Percentiles rank a stretch among this genome's conserved stretches.
Conservation (phyloP, 2,888 invertebrate species). For the Dromius quadrimaculatus region DNA sequence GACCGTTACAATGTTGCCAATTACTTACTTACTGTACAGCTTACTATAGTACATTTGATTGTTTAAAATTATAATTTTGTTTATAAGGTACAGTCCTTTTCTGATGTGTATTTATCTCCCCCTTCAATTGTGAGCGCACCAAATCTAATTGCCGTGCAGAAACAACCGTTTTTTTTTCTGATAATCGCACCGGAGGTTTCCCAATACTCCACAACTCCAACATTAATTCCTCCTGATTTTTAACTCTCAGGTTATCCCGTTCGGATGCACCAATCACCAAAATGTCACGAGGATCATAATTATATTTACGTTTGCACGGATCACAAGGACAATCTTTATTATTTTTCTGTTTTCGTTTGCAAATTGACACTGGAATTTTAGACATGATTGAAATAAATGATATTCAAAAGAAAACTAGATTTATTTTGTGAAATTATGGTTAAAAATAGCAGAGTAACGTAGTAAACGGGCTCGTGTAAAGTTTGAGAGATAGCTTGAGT, state of each 20-base stretch:
- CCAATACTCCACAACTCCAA: not conserved
- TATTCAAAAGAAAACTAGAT: no score
- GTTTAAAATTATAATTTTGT: not conserved
- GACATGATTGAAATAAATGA: not conserved
- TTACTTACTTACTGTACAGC: no score
- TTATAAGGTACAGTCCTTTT: not conserved
- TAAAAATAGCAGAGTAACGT: no score
- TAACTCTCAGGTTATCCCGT: not conserved
- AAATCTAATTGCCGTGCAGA: not conserved
- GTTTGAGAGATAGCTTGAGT: slow-evolving; percentile 27
- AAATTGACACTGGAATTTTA: not conserved
- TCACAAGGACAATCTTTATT: no score
- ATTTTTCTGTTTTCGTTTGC: no score
- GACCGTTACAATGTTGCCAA: no score
- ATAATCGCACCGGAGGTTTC: not conserved
- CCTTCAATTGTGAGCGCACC: not conserved
- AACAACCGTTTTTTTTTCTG: not conserved
- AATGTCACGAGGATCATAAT: not conserved
- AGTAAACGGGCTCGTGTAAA: slow-evolving; percentile 6
- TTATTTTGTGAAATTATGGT: no score
- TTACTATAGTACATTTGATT: no score
- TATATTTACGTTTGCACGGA: not conserved
- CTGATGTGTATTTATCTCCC: not conserved
- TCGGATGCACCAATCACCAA: not conserved
- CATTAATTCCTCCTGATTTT: not conserved